These are phyloP conservation scores for Tiliacea citrago DNA, from an alignment of 2,888 invertebrate species.

Conservation along the genomic window DNA sequence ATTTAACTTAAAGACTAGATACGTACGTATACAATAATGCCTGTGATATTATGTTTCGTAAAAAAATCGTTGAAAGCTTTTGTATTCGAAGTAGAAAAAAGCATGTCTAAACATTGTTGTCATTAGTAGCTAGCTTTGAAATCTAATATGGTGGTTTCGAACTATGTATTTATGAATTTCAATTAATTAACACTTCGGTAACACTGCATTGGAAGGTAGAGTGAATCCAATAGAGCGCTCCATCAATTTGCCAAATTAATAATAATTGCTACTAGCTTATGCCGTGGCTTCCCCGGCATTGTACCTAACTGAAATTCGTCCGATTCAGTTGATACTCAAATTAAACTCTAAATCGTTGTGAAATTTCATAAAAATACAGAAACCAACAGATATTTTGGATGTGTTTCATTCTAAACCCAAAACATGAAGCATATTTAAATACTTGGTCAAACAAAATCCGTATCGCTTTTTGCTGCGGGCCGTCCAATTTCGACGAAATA, in stretches of 20 bases:
- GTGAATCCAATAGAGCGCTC: conserved; percentile 33
- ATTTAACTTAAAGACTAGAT: background rate
- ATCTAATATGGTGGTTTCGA: background rate
- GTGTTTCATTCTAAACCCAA: background rate
- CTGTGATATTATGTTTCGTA: background rate
- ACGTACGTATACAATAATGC: background rate
- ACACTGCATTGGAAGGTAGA: conserved; percentile 16
- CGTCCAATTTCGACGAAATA: conserved; percentile 8
- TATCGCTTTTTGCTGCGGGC: background rate
- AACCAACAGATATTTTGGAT: background rate
- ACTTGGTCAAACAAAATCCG: background rate
- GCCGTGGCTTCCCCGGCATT: background rate
- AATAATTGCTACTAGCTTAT: conserved; percentile 30
- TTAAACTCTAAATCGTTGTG: background rate
- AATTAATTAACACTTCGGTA: conserved; percentile 6
- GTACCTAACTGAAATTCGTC: conserved; percentile 13
- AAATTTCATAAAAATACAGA: background rate
- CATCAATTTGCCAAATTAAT: conserved; percentile 50
- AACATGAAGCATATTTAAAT: conserved; percentile 3
- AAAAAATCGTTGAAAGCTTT: background rate
- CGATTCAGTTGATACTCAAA: background rate
- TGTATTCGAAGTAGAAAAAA: background rate
- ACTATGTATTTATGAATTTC: background rate
- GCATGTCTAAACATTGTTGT: background rate
- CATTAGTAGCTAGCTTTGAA: background rate